Percentiles rank a stretch among this genome's conserved stretches.
Evolutionary conservation across 1,140 invertebrate species (phyloP).

Genomic region (Maconellicoccus hirsutus): DNA sequence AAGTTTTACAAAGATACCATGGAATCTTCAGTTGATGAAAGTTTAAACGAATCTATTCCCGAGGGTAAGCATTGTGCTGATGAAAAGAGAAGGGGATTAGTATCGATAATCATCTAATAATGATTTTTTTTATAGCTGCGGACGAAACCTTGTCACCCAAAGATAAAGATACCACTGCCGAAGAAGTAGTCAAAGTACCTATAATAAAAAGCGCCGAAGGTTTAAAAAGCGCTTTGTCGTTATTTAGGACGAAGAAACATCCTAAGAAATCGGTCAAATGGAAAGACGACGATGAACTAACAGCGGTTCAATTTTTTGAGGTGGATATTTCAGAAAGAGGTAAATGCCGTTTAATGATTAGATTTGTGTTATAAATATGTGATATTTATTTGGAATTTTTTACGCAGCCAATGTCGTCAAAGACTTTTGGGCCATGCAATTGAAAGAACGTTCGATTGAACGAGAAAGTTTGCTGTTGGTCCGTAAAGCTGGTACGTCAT

Average conservation of each 20-base stretch:
- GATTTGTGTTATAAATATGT: not conserved
- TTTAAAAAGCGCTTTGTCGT: constrained; percentile 49
- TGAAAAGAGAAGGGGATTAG: too few species aligned
- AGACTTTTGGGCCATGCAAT: constrained; percentile 83
- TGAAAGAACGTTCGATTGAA: constrained; percentile 74
- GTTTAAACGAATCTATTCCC: not conserved
- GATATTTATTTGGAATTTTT: not conserved
- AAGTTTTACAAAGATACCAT: constrained; percentile 86
- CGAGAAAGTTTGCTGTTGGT: constrained; percentile 66
- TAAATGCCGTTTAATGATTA: constrained; percentile 31
- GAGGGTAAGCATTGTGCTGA: not conserved
- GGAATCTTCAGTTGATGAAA: constrained; percentile 39
- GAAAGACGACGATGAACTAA: constrained; percentile 67
- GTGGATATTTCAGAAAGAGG: constrained; percentile 81
- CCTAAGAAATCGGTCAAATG: constrained; percentile 72
- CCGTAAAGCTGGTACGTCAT: constrained; percentile 52
- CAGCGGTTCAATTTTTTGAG: constrained; percentile 77
- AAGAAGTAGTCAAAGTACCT: constrained; percentile 21
- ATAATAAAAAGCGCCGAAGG: constrained; percentile 34
- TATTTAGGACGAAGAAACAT: constrained; percentile 51
- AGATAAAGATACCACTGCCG: constrained; percentile 1
- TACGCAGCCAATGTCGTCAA: constrained; percentile 74
- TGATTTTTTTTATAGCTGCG: not conserved
- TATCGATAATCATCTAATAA: too few species aligned
- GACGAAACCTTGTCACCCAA: not conserved